Percentiles rank a stretch among this genome's conserved stretches.
These are phyloP conservation scores for Exephanes ischioxanthus DNA, from an alignment of 2,888 invertebrate genomes.

Conservation along the genomic window DNA sequence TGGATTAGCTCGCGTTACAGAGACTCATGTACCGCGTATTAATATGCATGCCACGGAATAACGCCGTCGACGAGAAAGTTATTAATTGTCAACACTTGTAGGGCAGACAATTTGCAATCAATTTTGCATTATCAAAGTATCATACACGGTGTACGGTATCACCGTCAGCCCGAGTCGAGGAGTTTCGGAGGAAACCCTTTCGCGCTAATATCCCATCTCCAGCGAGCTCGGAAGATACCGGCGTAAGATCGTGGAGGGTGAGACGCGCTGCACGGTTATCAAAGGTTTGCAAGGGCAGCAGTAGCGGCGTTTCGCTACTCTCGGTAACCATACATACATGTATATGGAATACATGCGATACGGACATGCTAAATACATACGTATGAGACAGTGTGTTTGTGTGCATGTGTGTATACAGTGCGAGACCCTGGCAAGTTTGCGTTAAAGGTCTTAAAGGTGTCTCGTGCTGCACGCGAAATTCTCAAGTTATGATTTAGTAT, in stretches of 20 bases:
- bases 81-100: constrained; percentile 31
- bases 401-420: neutral
- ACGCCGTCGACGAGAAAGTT: neutral
- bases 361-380: constrained; percentile 31
- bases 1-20: constrained; percentile 28
- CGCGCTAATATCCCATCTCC: constrained; percentile 44
- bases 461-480: constrained; percentile 80
- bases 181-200: constrained; percentile 29
- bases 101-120: constrained; percentile 18
- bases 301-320: constrained; percentile 62
- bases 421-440: constrained; percentile 73
- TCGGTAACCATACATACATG: constrained; percentile 20
- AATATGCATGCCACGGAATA: neutral
- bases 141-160: constrained; percentile 5
- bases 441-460: constrained; percentile 80
- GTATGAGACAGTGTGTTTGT: constrained; percentile 27
- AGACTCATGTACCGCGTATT: neutral
- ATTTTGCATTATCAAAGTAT: constrained; percentile 47
- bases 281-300: constrained; percentile 78
- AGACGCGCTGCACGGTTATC: constrained; percentile 73
- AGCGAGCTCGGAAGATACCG: constrained; percentile 32
- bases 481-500: constrained; percentile 84
- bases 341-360: constrained; percentile 23
- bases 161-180: constrained; percentile 9
- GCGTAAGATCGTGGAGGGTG: constrained; percentile 30